Evolutionary conservation across 2,797 vertebrate species (phyloP).

Genomic region (Fistularia commersonii): DNA sequence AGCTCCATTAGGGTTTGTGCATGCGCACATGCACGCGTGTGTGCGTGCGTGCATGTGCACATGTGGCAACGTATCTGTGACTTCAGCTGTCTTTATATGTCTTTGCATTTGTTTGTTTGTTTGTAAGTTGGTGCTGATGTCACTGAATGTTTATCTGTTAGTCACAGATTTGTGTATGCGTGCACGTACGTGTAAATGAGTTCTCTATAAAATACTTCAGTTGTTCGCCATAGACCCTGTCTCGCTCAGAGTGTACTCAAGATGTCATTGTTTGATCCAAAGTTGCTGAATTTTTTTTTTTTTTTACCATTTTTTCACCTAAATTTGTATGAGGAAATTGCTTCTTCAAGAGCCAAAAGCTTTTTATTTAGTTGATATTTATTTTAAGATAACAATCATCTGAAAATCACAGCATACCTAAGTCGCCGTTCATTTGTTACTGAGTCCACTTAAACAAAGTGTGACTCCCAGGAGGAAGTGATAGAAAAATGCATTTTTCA

Average conservation of each 20-base stretch:
- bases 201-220: slow-evolving; percentile 38
- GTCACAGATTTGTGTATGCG: neutral
- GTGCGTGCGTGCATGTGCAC: slow-evolving; percentile 16
- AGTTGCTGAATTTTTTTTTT: too few relatives aligned
- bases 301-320: too few relatives aligned
- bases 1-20: neutral
- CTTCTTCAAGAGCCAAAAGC: slow-evolving; percentile 21
- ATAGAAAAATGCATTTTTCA: too few relatives aligned
- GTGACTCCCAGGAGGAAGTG: neutral
- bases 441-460: slow-evolving; percentile 11
- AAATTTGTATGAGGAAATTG: neutral
- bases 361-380: slow-evolving; percentile 26
- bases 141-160: slow-evolving; percentile 32
- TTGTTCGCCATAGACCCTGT: slow-evolving; percentile 42
- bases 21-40: slow-evolving; percentile 9
- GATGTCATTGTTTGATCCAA: neutral
- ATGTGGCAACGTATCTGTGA: slow-evolving; percentile 27
- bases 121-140: slow-evolving; percentile 53
- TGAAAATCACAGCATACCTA: neutral
- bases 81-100: slow-evolving; percentile 55
- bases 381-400: slow-evolving; percentile 25
- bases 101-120: slow-evolving; percentile 66
- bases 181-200: slow-evolving; percentile 2
- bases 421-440: slow-evolving; percentile 7
- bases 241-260: slow-evolving; percentile 12